Evolutionary conservation across 1,140 invertebrate species (phyloP).

Genomic region (Drosophila leontia): DNA sequence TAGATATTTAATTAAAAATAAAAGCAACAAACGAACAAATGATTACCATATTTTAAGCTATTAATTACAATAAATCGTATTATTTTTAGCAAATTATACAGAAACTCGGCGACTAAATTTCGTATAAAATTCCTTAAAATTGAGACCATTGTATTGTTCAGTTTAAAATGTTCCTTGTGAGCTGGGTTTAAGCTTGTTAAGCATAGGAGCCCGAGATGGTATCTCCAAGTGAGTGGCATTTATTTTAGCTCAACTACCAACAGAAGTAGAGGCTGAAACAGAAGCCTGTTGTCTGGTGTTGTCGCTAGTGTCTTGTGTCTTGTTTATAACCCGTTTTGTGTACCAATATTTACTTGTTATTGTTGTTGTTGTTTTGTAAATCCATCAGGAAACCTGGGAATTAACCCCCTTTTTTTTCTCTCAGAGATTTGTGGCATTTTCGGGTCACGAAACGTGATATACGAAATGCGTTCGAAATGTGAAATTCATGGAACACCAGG

Average conservation of each 20-base stretch:
- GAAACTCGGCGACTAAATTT: neutral
- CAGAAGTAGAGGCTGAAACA: constrained; percentile 11
- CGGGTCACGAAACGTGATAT: constrained; percentile 23
- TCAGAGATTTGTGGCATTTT: constrained; percentile 11
- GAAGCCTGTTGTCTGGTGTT: constrained; percentile 3
- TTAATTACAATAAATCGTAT: too few species aligned
- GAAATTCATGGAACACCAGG: constrained; percentile 41
- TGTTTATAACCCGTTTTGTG: constrained; percentile 30
- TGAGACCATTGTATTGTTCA: neutral
- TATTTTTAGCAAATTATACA: neutral
- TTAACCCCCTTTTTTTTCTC: constrained; percentile 1
- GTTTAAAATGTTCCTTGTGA: neutral
- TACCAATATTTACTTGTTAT: too few species aligned
- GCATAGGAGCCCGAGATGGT: constrained; percentile 6
- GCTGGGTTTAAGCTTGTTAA: neutral
- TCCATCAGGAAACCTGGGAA: constrained; percentile 13
- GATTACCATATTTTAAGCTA: neutral
- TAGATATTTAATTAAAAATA: neutral
- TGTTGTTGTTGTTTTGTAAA: neutral
- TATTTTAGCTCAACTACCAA: constrained; percentile 12
- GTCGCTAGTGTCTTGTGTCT: neutral
- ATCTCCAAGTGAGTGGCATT: constrained; percentile 14
- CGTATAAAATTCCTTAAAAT: neutral
- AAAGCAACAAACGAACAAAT: neutral
- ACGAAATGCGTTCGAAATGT: constrained; percentile 31